Percentiles rank a stretch among this genome's conserved stretches.
These are phyloP conservation scores for Aethes cnicana DNA, from an alignment of 2,888 invertebrate species.

Conservation along the genomic window DNA sequence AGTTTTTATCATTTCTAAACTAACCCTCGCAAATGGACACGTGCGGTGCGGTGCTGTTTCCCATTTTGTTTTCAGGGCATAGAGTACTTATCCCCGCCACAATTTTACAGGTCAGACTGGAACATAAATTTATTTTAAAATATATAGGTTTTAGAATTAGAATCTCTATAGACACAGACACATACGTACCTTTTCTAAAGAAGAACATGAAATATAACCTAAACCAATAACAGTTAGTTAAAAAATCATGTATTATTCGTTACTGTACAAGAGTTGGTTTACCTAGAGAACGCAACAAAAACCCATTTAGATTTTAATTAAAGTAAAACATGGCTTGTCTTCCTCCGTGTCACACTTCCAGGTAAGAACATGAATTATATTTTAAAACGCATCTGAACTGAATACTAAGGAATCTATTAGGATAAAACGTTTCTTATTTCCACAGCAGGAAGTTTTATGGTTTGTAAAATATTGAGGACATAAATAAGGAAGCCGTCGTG, in stretches of 20 bases:
- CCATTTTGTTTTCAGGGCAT: not conserved
- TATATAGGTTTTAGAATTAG: too few relatives aligned
- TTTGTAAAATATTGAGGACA: conserved; percentile 80
- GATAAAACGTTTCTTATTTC: conserved; percentile 76
- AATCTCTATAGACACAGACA: too few relatives aligned
- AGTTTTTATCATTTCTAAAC: conserved; percentile 44
- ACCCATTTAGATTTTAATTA: not conserved
- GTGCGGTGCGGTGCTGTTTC: not conserved
- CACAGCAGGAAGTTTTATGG: conserved; percentile 76
- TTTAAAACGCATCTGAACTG: conserved; percentile 47
- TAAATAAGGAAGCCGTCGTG: conserved; percentile 77
- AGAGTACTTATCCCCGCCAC: not conserved
- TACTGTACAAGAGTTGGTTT: too few relatives aligned
- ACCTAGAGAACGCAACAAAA: too few relatives aligned
- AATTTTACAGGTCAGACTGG: not conserved
- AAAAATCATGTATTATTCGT: too few relatives aligned
- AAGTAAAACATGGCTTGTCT: not conserved
- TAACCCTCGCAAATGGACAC: conserved; percentile 24
- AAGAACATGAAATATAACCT: too few relatives aligned
- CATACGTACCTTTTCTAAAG: too few relatives aligned
- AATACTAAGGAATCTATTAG: conserved; percentile 66
- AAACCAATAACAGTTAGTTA: too few relatives aligned
- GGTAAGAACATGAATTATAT: conserved; percentile 36
- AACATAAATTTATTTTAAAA: too few relatives aligned
- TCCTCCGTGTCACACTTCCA: not conserved